Conservation (phyloP, 2,113 vertebrate genomes). For the Mungos mungo region DNA sequence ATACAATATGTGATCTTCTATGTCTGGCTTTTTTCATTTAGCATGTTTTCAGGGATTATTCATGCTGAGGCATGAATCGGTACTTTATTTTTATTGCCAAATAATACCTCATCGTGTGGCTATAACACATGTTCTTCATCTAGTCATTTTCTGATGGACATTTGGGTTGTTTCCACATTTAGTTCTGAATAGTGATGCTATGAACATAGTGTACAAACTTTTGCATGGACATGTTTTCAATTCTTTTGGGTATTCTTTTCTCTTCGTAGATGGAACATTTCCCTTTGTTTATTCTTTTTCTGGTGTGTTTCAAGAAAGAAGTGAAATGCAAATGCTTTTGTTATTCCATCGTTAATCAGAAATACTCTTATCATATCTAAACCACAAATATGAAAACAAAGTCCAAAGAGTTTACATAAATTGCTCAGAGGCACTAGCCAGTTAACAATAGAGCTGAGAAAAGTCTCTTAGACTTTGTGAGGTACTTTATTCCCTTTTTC, state of each 20-base stretch:
- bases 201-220: neutral
- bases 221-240: neutral
- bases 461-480: neutral
- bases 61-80: neutral
- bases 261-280: neutral
- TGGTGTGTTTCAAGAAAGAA: neutral
- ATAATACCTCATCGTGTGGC: neutral
- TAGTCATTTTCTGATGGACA: neutral
- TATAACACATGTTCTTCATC: neutral
- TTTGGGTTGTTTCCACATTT: neutral
- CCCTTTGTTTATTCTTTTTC: neutral
- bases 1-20: neutral
- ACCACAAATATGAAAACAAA: neutral
- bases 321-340: neutral
- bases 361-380: constrained; percentile 12
- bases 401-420: neutral
- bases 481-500: neutral
- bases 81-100: neutral
- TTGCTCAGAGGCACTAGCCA: neutral
- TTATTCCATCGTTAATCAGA: neutral
- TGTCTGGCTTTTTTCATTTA: neutral
- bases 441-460: neutral
- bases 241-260: neutral
- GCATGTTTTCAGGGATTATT: neutral
- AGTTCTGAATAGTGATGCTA: neutral